Evolutionary conservation across 2,888 invertebrate species (phyloP), one percentile per base, ranked within the genome.

Genomic region (Melieria omissa): DNA sequence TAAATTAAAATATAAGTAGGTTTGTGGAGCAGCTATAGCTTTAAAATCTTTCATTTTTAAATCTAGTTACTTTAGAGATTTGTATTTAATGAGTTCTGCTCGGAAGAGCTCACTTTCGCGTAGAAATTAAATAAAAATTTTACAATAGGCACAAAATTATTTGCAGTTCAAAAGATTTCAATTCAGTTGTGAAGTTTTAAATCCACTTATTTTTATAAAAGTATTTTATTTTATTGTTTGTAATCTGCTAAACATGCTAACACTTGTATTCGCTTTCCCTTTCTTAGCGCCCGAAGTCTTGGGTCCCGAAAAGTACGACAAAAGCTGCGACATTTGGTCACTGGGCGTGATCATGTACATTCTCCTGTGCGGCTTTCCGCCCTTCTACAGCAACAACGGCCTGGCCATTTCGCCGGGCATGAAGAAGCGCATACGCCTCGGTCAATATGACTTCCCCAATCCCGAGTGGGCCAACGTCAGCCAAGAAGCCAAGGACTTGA

Each of bases 321-420:
- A 97, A 86, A 97, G 97, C 78, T 99, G 99, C 89, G 99, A 99
- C 89, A 94, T 99, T 84, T 99, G 99, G 99, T 98, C 98, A 0
- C 88, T 99, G 73, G 99, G 99, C 41, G 99, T 99, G 45, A 99
- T 99, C 75, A 99, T 98, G 97, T 99, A 99, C 87, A 99, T 99
- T 82, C 88, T 99, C 89, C 89, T 99, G 74, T 99, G 99, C 86
- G 99, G 99, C 0, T 99, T 98, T 88, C 99, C 99, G 8, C 99
- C 99, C 0, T 99, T 99, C 88, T 99, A 98, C 88, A 98, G 98
- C 83, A 97, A 97, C 87, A 96, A 98, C 82, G 99, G 99, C 0
- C 89, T 97, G 67, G 97, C 99, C 52, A 99, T 99, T 86, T 98
- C 98, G 0, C 99, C 99, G 0, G 99, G 99, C 5, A 99, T 99